These are phyloP conservation scores for Struthidea cinerea DNA, from an alignment of 2,113 vertebrate genomes.

Conservation along the genomic window DNA sequence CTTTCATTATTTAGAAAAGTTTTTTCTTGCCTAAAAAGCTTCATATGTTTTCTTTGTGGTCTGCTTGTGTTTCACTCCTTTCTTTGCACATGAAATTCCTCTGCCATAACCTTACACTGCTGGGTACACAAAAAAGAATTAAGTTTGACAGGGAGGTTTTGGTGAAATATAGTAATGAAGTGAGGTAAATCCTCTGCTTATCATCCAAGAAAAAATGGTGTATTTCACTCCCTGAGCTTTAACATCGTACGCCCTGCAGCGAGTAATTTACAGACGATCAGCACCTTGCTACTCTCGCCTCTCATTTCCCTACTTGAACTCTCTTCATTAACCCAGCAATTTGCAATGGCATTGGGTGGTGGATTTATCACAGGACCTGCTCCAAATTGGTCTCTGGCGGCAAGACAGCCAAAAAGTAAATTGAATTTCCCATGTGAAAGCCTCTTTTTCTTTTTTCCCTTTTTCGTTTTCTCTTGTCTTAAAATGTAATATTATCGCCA, in stretches of 20 bases:
- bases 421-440: neutral
- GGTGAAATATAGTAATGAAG: neutral
- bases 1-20: neutral
- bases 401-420: neutral
- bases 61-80: neutral
- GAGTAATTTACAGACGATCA: conserved; percentile 21
- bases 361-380: neutral
- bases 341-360: neutral
- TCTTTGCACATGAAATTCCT: neutral
- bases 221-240: neutral
- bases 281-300: neutral
- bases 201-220: neutral
- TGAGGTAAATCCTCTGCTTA: neutral
- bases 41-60: neutral
- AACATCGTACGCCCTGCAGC: neutral
- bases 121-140: neutral
- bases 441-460: neutral
- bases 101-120: neutral
- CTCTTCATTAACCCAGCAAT: conserved; percentile 23
- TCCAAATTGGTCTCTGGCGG: neutral
- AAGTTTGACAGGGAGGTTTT: neutral
- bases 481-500: neutral
- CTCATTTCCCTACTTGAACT: conserved; percentile 27
- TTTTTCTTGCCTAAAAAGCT: neutral
- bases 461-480: neutral